These are phyloP conservation scores for Drosophila sechellia DNA, from an alignment of 1,140 invertebrate genomes.

Conservation along the genomic window DNA sequence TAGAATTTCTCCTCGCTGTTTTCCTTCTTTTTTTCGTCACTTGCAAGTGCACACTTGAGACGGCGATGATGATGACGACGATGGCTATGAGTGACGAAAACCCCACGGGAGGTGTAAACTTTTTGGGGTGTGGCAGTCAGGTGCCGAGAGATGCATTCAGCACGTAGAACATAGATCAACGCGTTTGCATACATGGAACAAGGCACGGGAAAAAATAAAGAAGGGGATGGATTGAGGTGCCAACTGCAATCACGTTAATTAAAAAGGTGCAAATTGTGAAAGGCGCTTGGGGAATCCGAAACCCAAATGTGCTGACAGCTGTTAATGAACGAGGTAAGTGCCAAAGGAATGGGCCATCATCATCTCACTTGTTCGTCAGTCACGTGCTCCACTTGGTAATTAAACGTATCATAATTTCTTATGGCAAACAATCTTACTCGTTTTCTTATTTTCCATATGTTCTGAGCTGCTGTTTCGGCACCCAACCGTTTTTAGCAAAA, in stretches of 20 bases:
- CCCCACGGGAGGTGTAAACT: slow-evolving; percentile 18
- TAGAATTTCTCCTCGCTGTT: slow-evolving; percentile 3
- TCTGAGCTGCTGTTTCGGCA: background rate
- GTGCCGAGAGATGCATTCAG: slow-evolving; percentile 64
- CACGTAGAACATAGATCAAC: slow-evolving; percentile 80
- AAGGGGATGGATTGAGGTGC: slow-evolving; percentile 23
- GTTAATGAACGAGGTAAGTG: slow-evolving; percentile 76
- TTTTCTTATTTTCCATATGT: slow-evolving; percentile 10
- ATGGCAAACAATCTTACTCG: slow-evolving; percentile 48
- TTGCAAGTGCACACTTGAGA: slow-evolving; percentile 79
- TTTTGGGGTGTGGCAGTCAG: slow-evolving; percentile 7
- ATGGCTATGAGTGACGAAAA: slow-evolving; percentile 24
- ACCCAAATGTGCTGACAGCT: slow-evolving; percentile 82
- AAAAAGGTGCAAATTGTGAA: slow-evolving; percentile 85
- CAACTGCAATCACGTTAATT: slow-evolving; percentile 84
- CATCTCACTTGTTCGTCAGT: slow-evolving; percentile 54
- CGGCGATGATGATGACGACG: slow-evolving; percentile 25
- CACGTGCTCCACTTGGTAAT: slow-evolving; percentile 79
- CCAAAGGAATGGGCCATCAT: slow-evolving; percentile 22
- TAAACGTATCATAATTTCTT: slow-evolving; percentile 83
- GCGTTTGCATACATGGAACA: slow-evolving; percentile 43
- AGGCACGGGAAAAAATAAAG: background rate
- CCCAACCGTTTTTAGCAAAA: slow-evolving; percentile 9
- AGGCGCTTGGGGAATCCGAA: slow-evolving; percentile 63
- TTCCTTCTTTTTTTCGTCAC: slow-evolving; percentile 39